phyloP scores from a whole-genome alignment of 2,888 invertebrate species.

The Microchrysa polita region DNA sequence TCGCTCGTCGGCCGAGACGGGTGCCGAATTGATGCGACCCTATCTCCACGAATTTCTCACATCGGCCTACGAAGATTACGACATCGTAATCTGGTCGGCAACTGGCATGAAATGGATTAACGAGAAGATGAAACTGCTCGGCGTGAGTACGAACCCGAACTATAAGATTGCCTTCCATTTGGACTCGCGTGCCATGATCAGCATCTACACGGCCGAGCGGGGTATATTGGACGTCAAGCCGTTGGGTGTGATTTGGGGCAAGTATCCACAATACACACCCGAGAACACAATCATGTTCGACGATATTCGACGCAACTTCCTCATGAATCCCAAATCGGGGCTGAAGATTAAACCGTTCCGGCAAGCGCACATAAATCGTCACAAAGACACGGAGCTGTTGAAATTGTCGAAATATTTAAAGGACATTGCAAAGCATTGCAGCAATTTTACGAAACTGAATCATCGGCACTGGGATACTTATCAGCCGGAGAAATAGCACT shows the following conservation, averaged over 20 bases:
- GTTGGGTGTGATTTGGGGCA: constrained; percentile 96
- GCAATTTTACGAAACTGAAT: constrained; percentile 85
- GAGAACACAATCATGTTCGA: constrained; percentile 99
- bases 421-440: constrained; percentile 80
- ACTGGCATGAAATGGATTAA: constrained; percentile 99
- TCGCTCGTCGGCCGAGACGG: constrained; percentile 88
- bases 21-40: constrained; percentile 91
- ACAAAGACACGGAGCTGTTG: constrained; percentile 83
- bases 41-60: constrained; percentile 94
- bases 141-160: constrained; percentile 81
- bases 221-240: constrained; percentile 96
- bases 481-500: constrained; percentile 53
- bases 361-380: constrained; percentile 88
- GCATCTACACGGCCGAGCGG: constrained; percentile 88
- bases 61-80: constrained; percentile 87
- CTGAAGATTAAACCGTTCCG: constrained; percentile 89
- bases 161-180: constrained; percentile 94
- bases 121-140: constrained; percentile 93
- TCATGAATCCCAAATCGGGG: constrained; percentile 97
- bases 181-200: constrained; percentile 94
- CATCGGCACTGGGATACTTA: constrained; percentile 94
- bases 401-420: constrained; percentile 83
- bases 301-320: constrained; percentile 92
- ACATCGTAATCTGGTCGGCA: constrained; percentile 98
- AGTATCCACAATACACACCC: constrained; percentile 85